phyloP scores from a whole-genome alignment of 1,140 invertebrate genomes.

The Zaprionus vittiger region DNA sequence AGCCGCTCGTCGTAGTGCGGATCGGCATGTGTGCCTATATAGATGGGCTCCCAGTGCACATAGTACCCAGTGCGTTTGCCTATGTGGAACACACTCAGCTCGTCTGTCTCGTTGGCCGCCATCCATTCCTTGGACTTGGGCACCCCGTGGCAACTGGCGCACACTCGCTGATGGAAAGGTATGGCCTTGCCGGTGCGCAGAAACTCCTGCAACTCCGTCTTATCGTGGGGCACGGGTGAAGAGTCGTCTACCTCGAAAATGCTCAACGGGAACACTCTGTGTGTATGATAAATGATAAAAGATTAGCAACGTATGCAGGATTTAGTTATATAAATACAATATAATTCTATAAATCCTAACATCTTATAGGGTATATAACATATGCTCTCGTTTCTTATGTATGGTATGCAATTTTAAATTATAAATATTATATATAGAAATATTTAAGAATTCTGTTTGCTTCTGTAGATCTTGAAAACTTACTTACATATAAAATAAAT shows the following conservation, averaged over 20 bases:
- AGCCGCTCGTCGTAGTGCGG: slow-evolving; percentile 95
- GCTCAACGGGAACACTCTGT: slow-evolving; percentile 79
- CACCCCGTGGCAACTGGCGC: slow-evolving; percentile 94
- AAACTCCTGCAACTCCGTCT: slow-evolving; percentile 91
- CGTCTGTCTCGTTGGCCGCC: slow-evolving; percentile 88
- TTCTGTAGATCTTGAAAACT: no score
- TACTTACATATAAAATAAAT: not conserved
- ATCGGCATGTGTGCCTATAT: slow-evolving; percentile 93
- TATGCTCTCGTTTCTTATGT: no score
- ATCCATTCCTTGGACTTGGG: slow-evolving; percentile 94
- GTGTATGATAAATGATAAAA: not conserved
- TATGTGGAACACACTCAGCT: slow-evolving; percentile 92
- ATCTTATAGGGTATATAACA: no score
- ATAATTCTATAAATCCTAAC: no score
- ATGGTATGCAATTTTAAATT: no score
- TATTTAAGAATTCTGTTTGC: no score
- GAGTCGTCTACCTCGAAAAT: slow-evolving; percentile 83
- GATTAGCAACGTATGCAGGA: no score
- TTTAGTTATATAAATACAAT: no score
- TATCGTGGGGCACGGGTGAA: slow-evolving; percentile 88
- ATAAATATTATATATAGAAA: no score
- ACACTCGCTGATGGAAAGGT: slow-evolving; percentile 96
- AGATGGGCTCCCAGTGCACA: slow-evolving; percentile 96
- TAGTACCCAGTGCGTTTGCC: slow-evolving; percentile 92
- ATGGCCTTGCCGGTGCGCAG: slow-evolving; percentile 91